These are phyloP conservation scores for Callyntrura sp. DNA, from an alignment of 2,888 invertebrate species.

Conservation along the genomic window DNA sequence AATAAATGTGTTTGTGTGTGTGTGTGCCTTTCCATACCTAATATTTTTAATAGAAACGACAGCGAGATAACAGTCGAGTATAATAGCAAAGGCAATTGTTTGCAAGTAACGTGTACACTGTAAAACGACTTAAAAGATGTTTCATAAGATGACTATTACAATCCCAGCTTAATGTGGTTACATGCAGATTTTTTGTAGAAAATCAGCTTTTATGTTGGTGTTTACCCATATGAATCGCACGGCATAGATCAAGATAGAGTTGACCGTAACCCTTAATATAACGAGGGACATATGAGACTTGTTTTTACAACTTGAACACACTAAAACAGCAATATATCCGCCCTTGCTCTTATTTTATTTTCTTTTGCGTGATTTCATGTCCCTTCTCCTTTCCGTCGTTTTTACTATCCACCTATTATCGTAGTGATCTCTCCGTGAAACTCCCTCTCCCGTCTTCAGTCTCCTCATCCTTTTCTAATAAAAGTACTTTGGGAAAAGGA, in stretches of 20 bases:
- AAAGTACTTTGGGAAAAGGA: conserved; percentile 2
- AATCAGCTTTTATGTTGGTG: background rate
- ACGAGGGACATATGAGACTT: conserved; percentile 44
- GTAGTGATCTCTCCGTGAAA: background rate
- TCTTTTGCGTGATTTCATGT: conserved; percentile 37
- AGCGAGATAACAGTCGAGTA: background rate
- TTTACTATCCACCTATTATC: background rate
- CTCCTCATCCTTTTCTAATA: background rate
- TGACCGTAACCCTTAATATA: conserved; percentile 51
- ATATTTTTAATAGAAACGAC: conserved; percentile 19
- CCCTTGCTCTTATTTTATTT: conserved; percentile 22
- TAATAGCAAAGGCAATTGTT: background rate
- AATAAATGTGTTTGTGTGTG: too few species aligned
- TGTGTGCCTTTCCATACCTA: background rate
- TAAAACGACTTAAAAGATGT: background rate
- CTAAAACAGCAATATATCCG: conserved; percentile 16
- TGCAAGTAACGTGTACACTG: background rate
- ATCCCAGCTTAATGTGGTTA: too few species aligned
- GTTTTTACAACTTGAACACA: conserved; percentile 5
- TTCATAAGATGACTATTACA: background rate
- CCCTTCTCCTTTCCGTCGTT: background rate
- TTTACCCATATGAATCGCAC: background rate
- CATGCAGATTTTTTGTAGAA: background rate
- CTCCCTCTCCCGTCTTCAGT: background rate
- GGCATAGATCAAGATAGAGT: background rate